Conservation (phyloP, 2,797 vertebrate genomes). For the Sebastes trivittatus region DNA sequence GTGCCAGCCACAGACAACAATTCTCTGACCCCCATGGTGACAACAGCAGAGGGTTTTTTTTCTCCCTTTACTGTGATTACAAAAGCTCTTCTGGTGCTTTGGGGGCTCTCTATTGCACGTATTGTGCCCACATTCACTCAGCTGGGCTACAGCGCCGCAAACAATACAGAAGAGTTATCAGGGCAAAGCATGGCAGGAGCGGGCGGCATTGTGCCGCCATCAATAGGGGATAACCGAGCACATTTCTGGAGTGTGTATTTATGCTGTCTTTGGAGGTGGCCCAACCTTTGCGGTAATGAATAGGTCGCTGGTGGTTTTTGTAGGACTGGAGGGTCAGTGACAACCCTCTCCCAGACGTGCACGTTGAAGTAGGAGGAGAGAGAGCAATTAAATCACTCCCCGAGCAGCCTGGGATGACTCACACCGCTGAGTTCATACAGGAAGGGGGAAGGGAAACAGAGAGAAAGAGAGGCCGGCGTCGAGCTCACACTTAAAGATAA, state of each 20-base stretch:
- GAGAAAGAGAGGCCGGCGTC: slow-evolving; percentile 35
- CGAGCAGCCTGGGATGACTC: slow-evolving; percentile 72
- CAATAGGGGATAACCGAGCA: slow-evolving; percentile 33
- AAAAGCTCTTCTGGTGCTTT: slow-evolving; percentile 45
- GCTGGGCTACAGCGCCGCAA: slow-evolving; percentile 11
- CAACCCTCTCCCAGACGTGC: slow-evolving; percentile 40
- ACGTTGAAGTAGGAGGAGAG: slow-evolving; percentile 51
- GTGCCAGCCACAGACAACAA: slow-evolving; percentile 26
- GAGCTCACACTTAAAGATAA: slow-evolving; percentile 69
- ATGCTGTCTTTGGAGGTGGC: slow-evolving; percentile 39
- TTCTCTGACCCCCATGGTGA: slow-evolving; percentile 25
- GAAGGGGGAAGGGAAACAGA: slow-evolving; percentile 33
- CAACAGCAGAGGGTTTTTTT: slow-evolving; percentile 6
- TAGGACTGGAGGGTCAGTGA: slow-evolving; percentile 57
- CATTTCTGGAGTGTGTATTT: slow-evolving; percentile 36
- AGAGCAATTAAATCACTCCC: slow-evolving; percentile 78
- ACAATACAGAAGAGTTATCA: slow-evolving; percentile 52
- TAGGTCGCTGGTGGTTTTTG: slow-evolving; percentile 45
- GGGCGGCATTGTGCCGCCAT: slow-evolving; percentile 22
- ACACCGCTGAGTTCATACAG: slow-evolving; percentile 63
- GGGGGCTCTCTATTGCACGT: slow-evolving; percentile 13
- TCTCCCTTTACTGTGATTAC: slow-evolving; percentile 48
- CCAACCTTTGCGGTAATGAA: slow-evolving; percentile 51
- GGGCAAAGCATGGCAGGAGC: slow-evolving; percentile 33
- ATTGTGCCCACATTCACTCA: slow-evolving; percentile 40